These are phyloP conservation scores for Thunnus thynnus DNA, from an alignment of 2,113 vertebrate species.

Conservation along the genomic window DNA sequence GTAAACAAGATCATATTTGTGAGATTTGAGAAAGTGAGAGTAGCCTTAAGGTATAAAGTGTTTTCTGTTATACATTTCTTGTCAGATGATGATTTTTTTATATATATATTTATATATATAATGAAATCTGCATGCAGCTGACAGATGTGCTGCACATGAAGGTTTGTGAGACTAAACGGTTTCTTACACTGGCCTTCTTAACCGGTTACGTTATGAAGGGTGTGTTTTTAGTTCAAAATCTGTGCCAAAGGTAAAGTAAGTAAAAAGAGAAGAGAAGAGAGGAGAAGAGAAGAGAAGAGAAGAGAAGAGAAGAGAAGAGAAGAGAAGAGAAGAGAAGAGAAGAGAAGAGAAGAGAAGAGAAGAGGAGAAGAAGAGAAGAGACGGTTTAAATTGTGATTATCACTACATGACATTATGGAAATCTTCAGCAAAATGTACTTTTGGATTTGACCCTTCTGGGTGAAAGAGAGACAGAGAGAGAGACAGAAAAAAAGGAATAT, in stretches of 20 bases:
- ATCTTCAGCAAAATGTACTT: slow-evolving; percentile 39
- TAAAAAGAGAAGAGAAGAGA: background rate
- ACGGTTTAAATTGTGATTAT: slow-evolving; percentile 10
- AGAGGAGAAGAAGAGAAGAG: too few species aligned
- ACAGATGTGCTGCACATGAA: slow-evolving; percentile 26
- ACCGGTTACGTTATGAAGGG: slow-evolving; percentile 27
- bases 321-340: too few species aligned
- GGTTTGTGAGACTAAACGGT: slow-evolving; percentile 3
- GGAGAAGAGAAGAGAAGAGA: too few species aligned
- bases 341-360: background rate
- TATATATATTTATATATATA: slow-evolving; percentile 6
- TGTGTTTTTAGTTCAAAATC: slow-evolving; percentile 35
- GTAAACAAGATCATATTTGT: slow-evolving; percentile 40
- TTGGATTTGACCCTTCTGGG: slow-evolving; percentile 18
- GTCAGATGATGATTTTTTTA: slow-evolving; percentile 28
- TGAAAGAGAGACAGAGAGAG: too few species aligned
- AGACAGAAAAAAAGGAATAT: background rate
- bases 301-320: background rate
- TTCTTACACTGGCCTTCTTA: background rate
- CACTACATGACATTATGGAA: slow-evolving; percentile 43
- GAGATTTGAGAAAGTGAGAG: slow-evolving; percentile 36
- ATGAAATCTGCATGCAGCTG: slow-evolving; percentile 27
- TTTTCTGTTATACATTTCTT: slow-evolving; percentile 51
- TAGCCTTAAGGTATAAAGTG: slow-evolving; percentile 52
- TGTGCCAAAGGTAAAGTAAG: slow-evolving; percentile 22